Conservation (phyloP, 2,113 vertebrate genomes). For the Myiozetetes cayanensis region DNA sequence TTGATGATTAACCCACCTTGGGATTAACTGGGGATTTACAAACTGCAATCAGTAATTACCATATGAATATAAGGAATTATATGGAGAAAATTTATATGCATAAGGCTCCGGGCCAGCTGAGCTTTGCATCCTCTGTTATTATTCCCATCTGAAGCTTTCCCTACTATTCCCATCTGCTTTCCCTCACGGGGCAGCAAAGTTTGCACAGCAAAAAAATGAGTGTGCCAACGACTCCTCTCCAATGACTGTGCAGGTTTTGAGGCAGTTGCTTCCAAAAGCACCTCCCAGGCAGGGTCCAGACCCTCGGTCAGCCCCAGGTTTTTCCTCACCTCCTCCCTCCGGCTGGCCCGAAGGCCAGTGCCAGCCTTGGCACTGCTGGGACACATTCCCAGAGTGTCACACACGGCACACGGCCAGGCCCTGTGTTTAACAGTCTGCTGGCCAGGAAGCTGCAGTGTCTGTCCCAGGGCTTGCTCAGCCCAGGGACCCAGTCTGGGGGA, state of each 20-base stretch:
- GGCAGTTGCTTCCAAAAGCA: neutral
- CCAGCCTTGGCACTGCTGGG: neutral
- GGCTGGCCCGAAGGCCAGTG: neutral
- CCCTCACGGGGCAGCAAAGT: neutral
- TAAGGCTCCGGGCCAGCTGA: rapidly evolving
- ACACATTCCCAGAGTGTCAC: slow-evolving; percentile 42
- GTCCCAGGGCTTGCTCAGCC: neutral
- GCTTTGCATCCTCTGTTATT: neutral
- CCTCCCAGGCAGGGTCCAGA: neutral
- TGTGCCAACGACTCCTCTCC: rapidly evolving
- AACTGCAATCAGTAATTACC: neutral
- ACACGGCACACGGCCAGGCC: neutral
- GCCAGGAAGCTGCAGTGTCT: neutral
- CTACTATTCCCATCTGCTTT: too few species aligned
- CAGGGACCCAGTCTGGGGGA: neutral
- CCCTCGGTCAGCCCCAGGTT: neutral
- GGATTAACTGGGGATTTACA: neutral
- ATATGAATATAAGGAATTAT: neutral
- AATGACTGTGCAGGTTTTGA: rapidly evolving
- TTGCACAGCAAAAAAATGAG: neutral
- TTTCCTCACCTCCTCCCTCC: neutral
- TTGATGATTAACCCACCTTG: rapidly evolving
- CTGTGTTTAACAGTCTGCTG: neutral
- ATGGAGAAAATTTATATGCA: neutral
- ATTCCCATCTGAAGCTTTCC: neutral